phyloP scores from a whole-genome alignment of 2,888 invertebrate species.

The Sicus ferrugineus region DNA sequence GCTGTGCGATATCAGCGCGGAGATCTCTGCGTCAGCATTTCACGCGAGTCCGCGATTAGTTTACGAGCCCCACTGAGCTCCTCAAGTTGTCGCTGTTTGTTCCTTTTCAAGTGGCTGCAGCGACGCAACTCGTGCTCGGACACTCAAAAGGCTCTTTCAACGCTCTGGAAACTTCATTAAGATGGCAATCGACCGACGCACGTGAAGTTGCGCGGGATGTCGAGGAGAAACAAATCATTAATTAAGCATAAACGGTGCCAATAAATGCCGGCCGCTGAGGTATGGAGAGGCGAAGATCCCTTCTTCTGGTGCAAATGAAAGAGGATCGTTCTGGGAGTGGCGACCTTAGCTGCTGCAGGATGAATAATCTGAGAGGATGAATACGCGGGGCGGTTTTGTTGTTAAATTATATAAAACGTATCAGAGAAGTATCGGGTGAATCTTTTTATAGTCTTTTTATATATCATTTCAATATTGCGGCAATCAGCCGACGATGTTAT shows the following conservation, averaged over 20 bases:
- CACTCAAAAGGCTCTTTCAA: not conserved
- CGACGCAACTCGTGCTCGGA: not conserved
- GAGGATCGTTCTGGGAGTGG: no score
- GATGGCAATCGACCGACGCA: slow-evolving; percentile 3
- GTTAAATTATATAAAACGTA: no score
- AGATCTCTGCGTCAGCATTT: slow-evolving; percentile 19
- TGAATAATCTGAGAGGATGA: no score
- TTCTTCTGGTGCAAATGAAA: no score
- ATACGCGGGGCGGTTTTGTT: no score
- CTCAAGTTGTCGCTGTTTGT: not conserved
- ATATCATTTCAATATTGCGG: no score
- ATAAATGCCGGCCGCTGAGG: not conserved
- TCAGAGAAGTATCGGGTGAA: no score
- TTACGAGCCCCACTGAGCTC: not conserved
- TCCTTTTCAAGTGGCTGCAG: not conserved
- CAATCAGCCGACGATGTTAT: no score
- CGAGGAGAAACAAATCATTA: slow-evolving; percentile 4
- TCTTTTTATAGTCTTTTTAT: no score
- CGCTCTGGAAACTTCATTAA: slow-evolving; percentile 4
- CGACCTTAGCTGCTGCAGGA: no score
- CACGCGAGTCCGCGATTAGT: not conserved
- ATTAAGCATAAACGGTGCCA: not conserved
- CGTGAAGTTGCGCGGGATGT: not conserved
- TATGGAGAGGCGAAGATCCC: no score
- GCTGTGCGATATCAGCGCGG: slow-evolving; percentile 9